Conservation (phyloP, 2,113 vertebrate species). For the Gorsachius goisagi region DNA sequence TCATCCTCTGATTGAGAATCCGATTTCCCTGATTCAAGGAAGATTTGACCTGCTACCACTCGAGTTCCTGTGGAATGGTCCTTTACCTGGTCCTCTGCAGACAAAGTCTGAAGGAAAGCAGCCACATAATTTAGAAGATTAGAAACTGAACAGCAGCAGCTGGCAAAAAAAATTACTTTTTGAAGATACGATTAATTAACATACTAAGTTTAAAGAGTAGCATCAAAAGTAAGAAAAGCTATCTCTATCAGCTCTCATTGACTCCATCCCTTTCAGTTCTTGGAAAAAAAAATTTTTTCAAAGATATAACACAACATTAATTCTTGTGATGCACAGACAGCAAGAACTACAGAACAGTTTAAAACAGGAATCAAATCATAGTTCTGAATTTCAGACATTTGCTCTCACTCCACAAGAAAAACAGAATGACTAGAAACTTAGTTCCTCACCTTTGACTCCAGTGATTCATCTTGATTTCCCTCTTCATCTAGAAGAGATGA, state of each 20-base stretch:
- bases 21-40: conserved; percentile 72
- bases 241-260: not conserved
- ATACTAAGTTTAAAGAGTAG: not conserved
- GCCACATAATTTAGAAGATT: not conserved
- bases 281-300: not conserved
- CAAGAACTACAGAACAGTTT: not conserved
- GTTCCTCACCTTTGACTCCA: conserved; percentile 76
- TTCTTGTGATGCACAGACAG: not conserved
- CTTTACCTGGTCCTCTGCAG: conserved; percentile 81
- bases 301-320: not conserved
- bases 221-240: not conserved
- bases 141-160: not conserved
- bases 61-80: conserved; percentile 72
- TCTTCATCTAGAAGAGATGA: conserved; percentile 75
- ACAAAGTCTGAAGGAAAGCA: conserved; percentile 63
- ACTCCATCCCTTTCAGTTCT: not conserved
- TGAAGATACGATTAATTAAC: not conserved
- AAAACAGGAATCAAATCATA: not conserved
- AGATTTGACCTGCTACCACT: conserved; percentile 77
- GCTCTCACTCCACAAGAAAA: not conserved
- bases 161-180: not conserved
- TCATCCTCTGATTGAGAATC: conserved; percentile 54
- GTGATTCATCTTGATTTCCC: conserved; percentile 73
- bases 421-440: not conserved
- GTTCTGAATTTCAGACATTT: not conserved